Base-by-base conservation (phyloP, 2,113 vertebrate species). In the Salvelinus sp. region DNA sequence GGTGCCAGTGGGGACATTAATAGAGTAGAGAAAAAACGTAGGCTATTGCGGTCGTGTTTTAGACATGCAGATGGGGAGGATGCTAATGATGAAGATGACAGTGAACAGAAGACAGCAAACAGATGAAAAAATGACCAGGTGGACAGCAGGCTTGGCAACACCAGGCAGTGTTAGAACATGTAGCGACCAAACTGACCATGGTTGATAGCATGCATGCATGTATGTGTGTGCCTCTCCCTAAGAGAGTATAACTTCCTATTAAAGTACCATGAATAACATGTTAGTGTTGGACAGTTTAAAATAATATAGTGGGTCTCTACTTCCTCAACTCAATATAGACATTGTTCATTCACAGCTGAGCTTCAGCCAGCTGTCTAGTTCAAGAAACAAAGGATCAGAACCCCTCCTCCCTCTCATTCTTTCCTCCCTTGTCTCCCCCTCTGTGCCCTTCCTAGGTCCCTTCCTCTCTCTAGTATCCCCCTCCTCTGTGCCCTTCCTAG, bases 11-110 rank as follows among this genome's bases (percentile, higher is more conserved):
- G 58, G 6, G 58, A 62, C 58, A 66, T n/a, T 50, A 62, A 38
- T 16, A 27, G 30, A 54, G 16, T 14, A 5, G 76, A 54, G 44
- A 69, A 33, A 50, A 44, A 62, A 28, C 62, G 10, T 25, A 22
- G 14, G 68, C 28, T 62, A 65, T 18, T 54, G 13, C 12, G 1
- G 16, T 18, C 14, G 4, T 54, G 70, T 80, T 20, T 81, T 50
- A 69, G 48, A 80, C 86, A 88, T 82, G 83, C 79, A 90, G 77
- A 87, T 79, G 74, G 79, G 6, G 20, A 82, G 38, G 77, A 44
- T 44, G 38, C 38, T 7, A 10, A 44, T 44, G 38, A 44, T 83
- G 79, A 83, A 77, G 86, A 86, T 38, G 81, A 16, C 23, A 22
- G 28, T 82, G 48, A 33, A 64, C 73, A 83, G 76, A 84, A 76